Evolutionary conservation across 1,140 invertebrate genomes (phyloP), one percentile per base, ranked within the genome.

Genomic region (Drosophila leontia): DNA sequence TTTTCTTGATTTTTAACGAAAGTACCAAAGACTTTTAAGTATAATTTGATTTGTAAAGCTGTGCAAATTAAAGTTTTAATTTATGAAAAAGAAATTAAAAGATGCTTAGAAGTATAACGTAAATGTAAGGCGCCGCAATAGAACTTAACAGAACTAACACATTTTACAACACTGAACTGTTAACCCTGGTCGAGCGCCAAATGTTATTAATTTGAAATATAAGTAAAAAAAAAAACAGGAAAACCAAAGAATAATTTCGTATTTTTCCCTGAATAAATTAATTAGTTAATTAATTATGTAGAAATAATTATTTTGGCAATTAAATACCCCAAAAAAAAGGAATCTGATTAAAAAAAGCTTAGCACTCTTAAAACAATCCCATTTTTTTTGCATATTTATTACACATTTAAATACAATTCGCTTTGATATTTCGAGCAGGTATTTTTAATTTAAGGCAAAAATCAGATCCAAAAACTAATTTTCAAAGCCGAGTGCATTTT

Each of bases 341-440:
- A 59, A 12, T 17, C 3, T 11, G 3, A 60, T 23, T 12, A 1
- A 65, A 65, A 65, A 59, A 39, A 39, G 7, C 53, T 51, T 9
- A 17, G 13, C 12, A 17, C 9, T 23, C 45, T 15, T 8, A 8
- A 2, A 23, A n/a, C 19, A 44, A 35, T 65, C 48, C 61, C 35
- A 17, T 55, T 58, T 48, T 48, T 55, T 32, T 56, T 35, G 42
- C 57, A 64, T 71, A 71, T 78, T 78, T 78, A 78, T 78, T 78
- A 55, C 42, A 70, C 65, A 59, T 63, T 78, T 19, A 78, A 63
- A 71, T 78, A 78, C 75, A 78, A 64, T 78, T 78, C 64, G 63
- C 56, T 62, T 56, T 69, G 39, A 70, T 69, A 87, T 80, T 86
- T 82, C 84, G 84, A 87, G 68, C 60, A 34, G 69, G 63, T 41